Percentiles rank a stretch among this genome's conserved stretches.
Evolutionary conservation across 1,140 invertebrate species (phyloP).

Genomic region (Aporrectodea caliginosa): DNA sequence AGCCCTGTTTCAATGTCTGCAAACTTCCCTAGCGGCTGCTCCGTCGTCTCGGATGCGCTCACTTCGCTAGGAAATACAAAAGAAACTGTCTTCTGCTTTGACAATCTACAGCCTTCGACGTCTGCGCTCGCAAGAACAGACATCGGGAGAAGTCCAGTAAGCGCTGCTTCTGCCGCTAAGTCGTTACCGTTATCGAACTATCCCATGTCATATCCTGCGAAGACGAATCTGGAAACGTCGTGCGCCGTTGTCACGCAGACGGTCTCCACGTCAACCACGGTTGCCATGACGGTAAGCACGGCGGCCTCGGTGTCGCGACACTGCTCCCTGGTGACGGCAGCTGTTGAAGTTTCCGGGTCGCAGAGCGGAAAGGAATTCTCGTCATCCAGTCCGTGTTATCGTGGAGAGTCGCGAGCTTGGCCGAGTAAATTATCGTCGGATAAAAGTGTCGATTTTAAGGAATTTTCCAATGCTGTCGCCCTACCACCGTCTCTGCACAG

Average conservation of each 20-base stretch:
- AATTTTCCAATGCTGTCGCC: too few relatives aligned
- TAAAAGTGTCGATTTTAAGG: too few relatives aligned
- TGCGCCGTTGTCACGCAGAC: background rate
- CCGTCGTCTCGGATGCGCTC: background rate
- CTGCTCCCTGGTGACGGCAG: background rate
- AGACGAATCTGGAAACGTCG: background rate
- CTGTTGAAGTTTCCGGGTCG: background rate
- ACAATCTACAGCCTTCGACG: background rate
- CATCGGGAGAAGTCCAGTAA: background rate
- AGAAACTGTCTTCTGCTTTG: background rate
- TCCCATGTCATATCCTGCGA: background rate
- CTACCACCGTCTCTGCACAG: background rate
- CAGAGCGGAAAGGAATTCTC: background rate
- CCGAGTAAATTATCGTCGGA: too few relatives aligned
- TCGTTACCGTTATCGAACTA: background rate
- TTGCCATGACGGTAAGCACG: background rate
- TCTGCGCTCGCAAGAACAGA: too few relatives aligned
- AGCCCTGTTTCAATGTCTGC: too few relatives aligned
- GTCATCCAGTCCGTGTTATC: background rate
- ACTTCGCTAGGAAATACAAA: background rate
- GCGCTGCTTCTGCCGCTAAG: background rate
- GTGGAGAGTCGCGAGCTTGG: background rate
- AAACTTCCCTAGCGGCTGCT: background rate
- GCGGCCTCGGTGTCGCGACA: background rate
- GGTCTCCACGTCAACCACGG: background rate